phyloP scores from a whole-genome alignment of 2,113 vertebrate species.

The Aspiorhynchus laticeps region DNA sequence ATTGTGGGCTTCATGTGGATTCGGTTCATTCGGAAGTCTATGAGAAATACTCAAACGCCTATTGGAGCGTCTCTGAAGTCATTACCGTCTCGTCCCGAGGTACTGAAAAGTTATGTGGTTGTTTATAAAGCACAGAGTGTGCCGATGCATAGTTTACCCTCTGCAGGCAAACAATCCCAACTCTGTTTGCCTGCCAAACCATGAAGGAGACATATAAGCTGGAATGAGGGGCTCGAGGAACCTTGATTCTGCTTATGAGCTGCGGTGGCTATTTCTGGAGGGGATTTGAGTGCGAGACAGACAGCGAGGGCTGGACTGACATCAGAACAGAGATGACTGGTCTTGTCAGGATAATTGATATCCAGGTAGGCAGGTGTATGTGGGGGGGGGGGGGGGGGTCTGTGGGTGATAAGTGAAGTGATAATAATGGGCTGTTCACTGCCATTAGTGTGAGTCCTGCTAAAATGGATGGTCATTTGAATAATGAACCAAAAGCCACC shows the following conservation, averaged over 20 bases:
- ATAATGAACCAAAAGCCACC: conserved; percentile 42
- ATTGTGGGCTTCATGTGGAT: not conserved
- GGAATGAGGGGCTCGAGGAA: not conserved
- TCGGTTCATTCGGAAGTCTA: not conserved
- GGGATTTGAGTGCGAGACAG: not conserved
- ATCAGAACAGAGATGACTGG: not conserved
- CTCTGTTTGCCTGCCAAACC: not conserved
- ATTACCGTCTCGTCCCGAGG: not conserved
- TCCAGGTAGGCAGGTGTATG: conserved; percentile 35
- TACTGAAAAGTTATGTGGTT: not conserved
- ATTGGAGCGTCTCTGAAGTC: not conserved
- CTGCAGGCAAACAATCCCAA: not conserved
- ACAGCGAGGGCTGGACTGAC: conserved; percentile 1
- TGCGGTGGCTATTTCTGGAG: not conserved
- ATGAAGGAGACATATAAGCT: not conserved
- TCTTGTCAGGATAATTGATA: conserved; percentile 57
- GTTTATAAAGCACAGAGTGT: not conserved
- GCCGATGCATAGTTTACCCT: not conserved
- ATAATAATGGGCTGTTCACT: conserved; percentile 40
- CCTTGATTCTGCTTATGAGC: not conserved
- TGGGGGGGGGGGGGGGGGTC: conserved; percentile 29
- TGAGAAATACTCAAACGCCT: not conserved
- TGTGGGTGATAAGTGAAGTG: conserved; percentile 46
- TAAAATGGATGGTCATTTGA: conserved; percentile 47
- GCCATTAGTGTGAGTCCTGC: conserved; percentile 29